Conservation (phyloP, 2,888 invertebrate species). For the Synergus japonicus region DNA sequence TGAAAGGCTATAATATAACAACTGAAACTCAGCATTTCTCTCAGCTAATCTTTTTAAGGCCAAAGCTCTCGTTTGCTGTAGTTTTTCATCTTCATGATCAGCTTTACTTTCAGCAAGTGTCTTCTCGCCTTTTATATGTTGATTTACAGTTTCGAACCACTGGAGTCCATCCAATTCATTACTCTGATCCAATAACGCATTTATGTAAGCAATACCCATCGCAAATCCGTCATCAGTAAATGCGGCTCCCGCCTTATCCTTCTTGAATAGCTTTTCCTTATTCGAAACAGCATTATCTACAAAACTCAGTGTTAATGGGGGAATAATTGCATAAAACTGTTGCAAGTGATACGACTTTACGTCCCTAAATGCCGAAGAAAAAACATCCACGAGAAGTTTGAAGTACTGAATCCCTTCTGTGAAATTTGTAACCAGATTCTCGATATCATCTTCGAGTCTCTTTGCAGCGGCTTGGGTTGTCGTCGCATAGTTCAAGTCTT, state of each 20-base stretch:
- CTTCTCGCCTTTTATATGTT: conserved; percentile 84
- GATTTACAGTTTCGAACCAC: conserved; percentile 94
- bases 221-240: conserved; percentile 99
- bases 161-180: conserved; percentile 93
- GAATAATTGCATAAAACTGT: conserved; percentile 95
- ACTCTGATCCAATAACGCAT: conserved; percentile 92
- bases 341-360: conserved; percentile 90
- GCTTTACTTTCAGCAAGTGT: conserved; percentile 80
- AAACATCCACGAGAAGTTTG: conserved; percentile 93
- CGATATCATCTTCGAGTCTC: conserved; percentile 88
- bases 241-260: conserved; percentile 90
- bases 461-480: conserved; percentile 84
- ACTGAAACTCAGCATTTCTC: conserved; percentile 85
- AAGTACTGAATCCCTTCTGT: conserved; percentile 94
- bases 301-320: conserved; percentile 95
- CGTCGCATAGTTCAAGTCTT: conserved; percentile 80
- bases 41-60: conserved; percentile 86
- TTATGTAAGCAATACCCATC: conserved; percentile 95
- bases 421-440: conserved; percentile 89
- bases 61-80: conserved; percentile 94
- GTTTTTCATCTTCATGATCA: conserved; percentile 87
- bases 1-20: conserved; percentile 93
- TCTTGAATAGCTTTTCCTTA: conserved; percentile 95
- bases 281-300: conserved; percentile 94
- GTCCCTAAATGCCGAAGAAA: conserved; percentile 89